These are phyloP conservation scores for Intellagama lesueurii DNA, from an alignment of 2,797 vertebrate species.

Conservation along the genomic window DNA sequence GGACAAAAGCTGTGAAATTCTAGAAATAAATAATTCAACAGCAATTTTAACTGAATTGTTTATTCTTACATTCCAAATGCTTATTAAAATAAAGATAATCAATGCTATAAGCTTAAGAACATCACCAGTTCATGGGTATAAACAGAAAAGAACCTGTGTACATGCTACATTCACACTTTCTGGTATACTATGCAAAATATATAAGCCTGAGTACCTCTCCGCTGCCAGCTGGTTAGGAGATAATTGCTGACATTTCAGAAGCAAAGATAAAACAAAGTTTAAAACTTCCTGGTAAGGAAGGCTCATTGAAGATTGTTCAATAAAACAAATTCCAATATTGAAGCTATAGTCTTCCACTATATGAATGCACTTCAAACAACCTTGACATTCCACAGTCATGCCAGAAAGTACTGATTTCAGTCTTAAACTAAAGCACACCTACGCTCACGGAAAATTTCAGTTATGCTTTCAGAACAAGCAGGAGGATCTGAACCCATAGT, in stretches of 20 bases:
- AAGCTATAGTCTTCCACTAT: neutral
- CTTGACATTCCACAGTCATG: neutral
- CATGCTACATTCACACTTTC: neutral
- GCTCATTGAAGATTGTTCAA: no score
- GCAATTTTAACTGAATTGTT: slow-evolving; percentile 15
- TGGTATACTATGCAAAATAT: neutral
- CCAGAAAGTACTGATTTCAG: neutral
- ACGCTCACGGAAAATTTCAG: neutral
- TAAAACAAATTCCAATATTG: no score
- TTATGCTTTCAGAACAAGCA: neutral
- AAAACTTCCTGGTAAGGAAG: no score
- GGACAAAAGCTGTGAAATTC: slow-evolving; percentile 93
- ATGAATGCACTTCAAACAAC: neutral
- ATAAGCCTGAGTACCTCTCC: neutral
- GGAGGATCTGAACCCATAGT: neutral
- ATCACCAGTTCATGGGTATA: neutral
- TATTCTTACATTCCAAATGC: slow-evolving; percentile 2
- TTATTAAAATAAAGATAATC: neutral
- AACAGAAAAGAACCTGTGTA: neutral
- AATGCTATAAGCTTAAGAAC: neutral
- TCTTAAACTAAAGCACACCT: neutral
- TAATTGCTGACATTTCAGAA: neutral
- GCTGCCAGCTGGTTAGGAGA: neutral
- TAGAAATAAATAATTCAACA: slow-evolving; percentile 70
- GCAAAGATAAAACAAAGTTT: neutral